These are phyloP conservation scores for Amphilophus citrinellus DNA, from an alignment of 2,113 vertebrate genomes.

Conservation along the genomic window DNA sequence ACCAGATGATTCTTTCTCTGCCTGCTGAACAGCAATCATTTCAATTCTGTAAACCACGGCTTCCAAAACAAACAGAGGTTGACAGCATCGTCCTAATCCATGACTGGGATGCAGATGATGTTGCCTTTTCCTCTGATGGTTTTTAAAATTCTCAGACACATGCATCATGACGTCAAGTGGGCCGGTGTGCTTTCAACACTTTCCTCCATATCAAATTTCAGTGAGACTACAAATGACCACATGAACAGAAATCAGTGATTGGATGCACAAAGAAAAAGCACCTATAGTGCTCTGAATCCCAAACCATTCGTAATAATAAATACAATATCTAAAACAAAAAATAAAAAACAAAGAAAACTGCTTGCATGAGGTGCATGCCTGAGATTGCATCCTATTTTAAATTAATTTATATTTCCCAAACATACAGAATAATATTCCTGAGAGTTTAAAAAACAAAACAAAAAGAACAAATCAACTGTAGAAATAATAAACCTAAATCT, in stretches of 20 bases:
- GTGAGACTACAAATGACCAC: neutral
- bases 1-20: conserved; percentile 15
- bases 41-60: conserved; percentile 27
- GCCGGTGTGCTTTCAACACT: conserved; percentile 18
- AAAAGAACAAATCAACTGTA: neutral
- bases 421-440: neutral
- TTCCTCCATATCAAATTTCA: conserved; percentile 39
- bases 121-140: conserved; percentile 17
- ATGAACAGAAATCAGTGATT: conserved; percentile 21
- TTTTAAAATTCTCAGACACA: conserved; percentile 31
- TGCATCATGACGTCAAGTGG: neutral
- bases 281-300: neutral
- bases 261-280: conserved; percentile 5
- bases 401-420: neutral
- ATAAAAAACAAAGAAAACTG: neutral
- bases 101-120: conserved; percentile 27
- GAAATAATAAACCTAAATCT: conserved; percentile 9
- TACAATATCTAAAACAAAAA: neutral
- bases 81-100: conserved; percentile 15
- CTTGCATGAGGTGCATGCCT: neutral
- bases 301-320: conserved; percentile 15
- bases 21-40: conserved; percentile 38
- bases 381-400: neutral
- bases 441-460: neutral
- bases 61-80: conserved; percentile 29